These are phyloP conservation scores for Alloscopus bannaensis DNA, from an alignment of 2,888 invertebrate genomes.

Conservation along the genomic window DNA sequence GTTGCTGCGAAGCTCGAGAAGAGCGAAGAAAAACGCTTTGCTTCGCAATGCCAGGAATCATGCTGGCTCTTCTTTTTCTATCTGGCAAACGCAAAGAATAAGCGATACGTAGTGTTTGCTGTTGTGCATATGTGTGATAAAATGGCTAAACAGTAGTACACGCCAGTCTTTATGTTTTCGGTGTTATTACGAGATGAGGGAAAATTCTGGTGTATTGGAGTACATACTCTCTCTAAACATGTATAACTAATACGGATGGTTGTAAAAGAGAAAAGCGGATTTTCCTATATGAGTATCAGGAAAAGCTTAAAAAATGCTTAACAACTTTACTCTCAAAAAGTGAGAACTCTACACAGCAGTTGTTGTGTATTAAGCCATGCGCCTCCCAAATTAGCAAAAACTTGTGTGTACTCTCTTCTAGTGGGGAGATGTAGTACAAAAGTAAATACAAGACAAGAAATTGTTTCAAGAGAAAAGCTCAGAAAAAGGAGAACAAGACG, in stretches of 20 bases:
- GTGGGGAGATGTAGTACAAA: constrained; percentile 6
- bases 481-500: constrained; percentile 36
- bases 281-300: constrained; percentile 19
- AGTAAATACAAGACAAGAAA: constrained; percentile 51
- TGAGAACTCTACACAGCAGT: not conserved
- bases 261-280: constrained; percentile 12
- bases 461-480: constrained; percentile 55
- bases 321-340: constrained; percentile 27
- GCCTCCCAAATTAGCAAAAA: constrained; percentile 69
- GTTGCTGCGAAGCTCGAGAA: not conserved
- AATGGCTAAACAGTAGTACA: constrained; percentile 37
- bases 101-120: too few relatives aligned
- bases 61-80: constrained; percentile 41
- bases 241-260: too few relatives aligned
- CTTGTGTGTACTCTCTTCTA: not conserved
- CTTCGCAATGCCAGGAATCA: constrained; percentile 48
- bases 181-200: constrained; percentile 30
- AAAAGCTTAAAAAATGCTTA: constrained; percentile 45
- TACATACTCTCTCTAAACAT: too few relatives aligned
- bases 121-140: too few relatives aligned
- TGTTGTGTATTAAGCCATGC: constrained; percentile 49
- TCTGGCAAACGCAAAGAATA: constrained; percentile 31
- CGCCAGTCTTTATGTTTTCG: constrained; percentile 10
- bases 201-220: not conserved
- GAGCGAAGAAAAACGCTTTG: constrained; percentile 32